A percentile compares a stretch with the other conserved stretches of the same genome.
Conservation (phyloP, 2,797 vertebrate genomes). For the Cetoscarus ocellatus region DNA sequence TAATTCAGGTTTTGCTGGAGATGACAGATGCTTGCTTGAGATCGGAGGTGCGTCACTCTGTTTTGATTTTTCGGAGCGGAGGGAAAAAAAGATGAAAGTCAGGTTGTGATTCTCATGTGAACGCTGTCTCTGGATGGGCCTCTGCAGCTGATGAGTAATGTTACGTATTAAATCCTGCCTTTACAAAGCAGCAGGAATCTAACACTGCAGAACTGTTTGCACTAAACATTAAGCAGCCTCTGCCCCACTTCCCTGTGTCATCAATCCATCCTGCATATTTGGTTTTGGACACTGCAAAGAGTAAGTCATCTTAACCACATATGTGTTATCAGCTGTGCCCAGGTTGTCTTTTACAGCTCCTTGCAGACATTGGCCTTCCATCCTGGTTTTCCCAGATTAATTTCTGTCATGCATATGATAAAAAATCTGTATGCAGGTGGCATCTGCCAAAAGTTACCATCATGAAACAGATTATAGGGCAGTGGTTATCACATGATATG, state of each 20-base stretch:
- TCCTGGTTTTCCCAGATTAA: too few relatives aligned
- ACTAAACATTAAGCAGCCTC: background rate
- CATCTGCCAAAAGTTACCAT: too few relatives aligned
- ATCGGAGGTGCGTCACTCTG: slow-evolving; percentile 17
- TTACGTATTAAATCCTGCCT: slow-evolving; percentile 11
- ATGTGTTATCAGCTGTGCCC: background rate
- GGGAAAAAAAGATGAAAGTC: slow-evolving; percentile 17
- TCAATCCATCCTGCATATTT: slow-evolving; percentile 12
- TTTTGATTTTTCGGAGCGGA: slow-evolving; percentile 19
- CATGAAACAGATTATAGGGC: too few relatives aligned
- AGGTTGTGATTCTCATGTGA: slow-evolving; percentile 6
- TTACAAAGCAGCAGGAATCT: background rate
- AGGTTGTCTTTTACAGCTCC: background rate
- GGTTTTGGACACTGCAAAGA: background rate
- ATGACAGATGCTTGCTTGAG: slow-evolving; percentile 23
- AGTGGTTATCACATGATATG: too few relatives aligned
- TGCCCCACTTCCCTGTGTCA: slow-evolving; percentile 10
- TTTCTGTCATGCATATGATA: too few relatives aligned
- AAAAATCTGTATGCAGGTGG: too few relatives aligned
- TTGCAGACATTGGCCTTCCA: too few relatives aligned
- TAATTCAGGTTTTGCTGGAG: slow-evolving; percentile 43
- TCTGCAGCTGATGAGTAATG: slow-evolving; percentile 14
- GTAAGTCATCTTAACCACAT: background rate
- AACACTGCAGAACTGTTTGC: background rate
- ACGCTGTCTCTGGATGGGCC: background rate